Evolutionary conservation across 1,140 invertebrate species (phyloP), one percentile per base, ranked within the genome.

Genomic region (Magallana ariakensis): DNA sequence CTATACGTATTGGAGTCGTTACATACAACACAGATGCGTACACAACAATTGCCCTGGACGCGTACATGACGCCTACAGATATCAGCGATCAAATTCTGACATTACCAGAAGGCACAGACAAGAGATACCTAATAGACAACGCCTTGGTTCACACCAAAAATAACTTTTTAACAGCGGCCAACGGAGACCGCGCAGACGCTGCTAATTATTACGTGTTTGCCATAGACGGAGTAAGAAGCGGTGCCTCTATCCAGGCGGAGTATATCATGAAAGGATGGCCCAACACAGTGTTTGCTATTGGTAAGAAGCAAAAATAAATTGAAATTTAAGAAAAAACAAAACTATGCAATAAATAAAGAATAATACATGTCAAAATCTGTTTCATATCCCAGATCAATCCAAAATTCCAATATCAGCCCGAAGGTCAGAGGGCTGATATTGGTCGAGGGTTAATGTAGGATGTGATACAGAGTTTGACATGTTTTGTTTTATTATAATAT

Each of bases 131-230:
- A 26, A 19, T 75, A 10, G 66, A 75, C 22, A 26, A 22, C 7
- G 66, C 66, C 2, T 26, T 75, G 22, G 10, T 26, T 19, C 33
- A 75, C 15, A 26, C 66, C 2, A 22, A 22, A 26, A 26, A 19
- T 11, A 75, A 19, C 66, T 75, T 26, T 19, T 75, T 75, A 13
- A 75, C 22, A 26, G 66, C 19, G 7, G 66, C 66, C 22, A 75
- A 75, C 22, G 66, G 66, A 33, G 66, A 75, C 33, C 66, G 66
- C 9, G 66, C 19, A 2, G 22, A 26, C 66, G 66, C 66, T 13
- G 66, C 66, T 33, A 75, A 75, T 75, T 75, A 75, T 22, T 75
- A 33, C 4, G 66, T 75, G 19, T 75, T 75, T 11, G 13, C 66
- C 2, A 33, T 75, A 33, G 66, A 26, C 33, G 66, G 66, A 13